Evolutionary conservation across 2,888 invertebrate genomes (phyloP).

Genomic region (Parnassius orleans): DNA sequence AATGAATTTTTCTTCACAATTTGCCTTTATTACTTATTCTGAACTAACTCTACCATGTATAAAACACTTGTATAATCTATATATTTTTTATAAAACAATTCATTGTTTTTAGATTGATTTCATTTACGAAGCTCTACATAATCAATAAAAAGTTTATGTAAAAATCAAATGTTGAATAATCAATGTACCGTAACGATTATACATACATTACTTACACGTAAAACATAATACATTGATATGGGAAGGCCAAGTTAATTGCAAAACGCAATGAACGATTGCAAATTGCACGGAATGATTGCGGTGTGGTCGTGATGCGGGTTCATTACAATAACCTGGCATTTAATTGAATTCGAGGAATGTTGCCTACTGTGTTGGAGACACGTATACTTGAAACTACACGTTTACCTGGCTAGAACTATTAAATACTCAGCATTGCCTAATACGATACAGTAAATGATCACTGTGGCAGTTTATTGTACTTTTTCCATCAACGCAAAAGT

Average conservation of each 20-base stretch:
- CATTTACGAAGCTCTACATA: not conserved
- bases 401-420: conserved; percentile 23
- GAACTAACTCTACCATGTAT: too few species aligned
- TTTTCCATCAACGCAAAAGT: conserved; percentile 4
- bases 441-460: conserved; percentile 16
- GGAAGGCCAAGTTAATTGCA: conserved; percentile 64
- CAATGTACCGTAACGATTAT: conserved; percentile 35
- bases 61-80: too few species aligned
- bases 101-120: too few species aligned
- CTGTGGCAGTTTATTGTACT: conserved; percentile 11
- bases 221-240: conserved; percentile 38
- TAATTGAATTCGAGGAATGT: conserved; percentile 65
- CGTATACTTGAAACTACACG: conserved; percentile 33
- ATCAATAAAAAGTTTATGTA: not conserved
- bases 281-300: conserved; percentile 66
- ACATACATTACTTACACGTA: conserved; percentile 19
- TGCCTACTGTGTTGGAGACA: conserved; percentile 42
- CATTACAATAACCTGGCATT: conserved; percentile 72
- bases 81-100: too few species aligned
- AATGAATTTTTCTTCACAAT: too few species aligned
- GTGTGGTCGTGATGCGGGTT: conserved; percentile 60
- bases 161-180: conserved; percentile 43
- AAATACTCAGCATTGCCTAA: conserved; percentile 19
- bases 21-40: too few species aligned
- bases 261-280: conserved; percentile 67